Conservation (phyloP, 1,140 invertebrate genomes). For the Anastrepha ludens region DNA sequence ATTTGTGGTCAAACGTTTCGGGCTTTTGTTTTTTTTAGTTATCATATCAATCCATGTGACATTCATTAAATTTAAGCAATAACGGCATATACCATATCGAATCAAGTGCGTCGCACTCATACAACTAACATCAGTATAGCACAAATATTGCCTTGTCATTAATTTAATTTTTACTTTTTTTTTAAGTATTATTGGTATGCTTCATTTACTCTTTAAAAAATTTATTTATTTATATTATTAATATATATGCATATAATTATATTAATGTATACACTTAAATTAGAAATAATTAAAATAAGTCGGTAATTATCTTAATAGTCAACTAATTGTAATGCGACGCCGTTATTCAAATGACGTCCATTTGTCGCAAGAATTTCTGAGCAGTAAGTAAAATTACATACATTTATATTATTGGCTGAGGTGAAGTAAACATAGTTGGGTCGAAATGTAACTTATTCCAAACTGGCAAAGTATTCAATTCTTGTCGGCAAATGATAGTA, state of each 20-base stretch:
- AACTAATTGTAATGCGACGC: background rate
- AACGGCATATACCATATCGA: background rate
- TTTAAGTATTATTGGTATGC: slow-evolving; percentile 6
- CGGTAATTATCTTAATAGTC: background rate
- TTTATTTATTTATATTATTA: background rate
- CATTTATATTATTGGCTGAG: background rate
- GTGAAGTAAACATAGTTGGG: background rate
- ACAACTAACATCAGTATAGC: background rate
- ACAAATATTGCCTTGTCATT: slow-evolving; percentile 23
- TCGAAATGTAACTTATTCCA: no score
- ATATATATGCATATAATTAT: background rate
- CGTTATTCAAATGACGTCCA: background rate
- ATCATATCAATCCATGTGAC: background rate
- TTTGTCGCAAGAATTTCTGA: background rate
- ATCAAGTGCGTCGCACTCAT: background rate
- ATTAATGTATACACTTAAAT: slow-evolving; percentile 3
- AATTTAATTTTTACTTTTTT: background rate
- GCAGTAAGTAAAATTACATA: slow-evolving; percentile 21
- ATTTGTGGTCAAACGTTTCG: background rate
- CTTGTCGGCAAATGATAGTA: no score
- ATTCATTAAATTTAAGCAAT: background rate
- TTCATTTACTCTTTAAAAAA: background rate
- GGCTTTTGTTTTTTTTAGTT: background rate
- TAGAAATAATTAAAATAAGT: background rate
- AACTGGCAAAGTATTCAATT: background rate